These are phyloP conservation scores for Drosophila percnosoma DNA, from an alignment of 2,888 invertebrate genomes.

Conservation along the genomic window DNA sequence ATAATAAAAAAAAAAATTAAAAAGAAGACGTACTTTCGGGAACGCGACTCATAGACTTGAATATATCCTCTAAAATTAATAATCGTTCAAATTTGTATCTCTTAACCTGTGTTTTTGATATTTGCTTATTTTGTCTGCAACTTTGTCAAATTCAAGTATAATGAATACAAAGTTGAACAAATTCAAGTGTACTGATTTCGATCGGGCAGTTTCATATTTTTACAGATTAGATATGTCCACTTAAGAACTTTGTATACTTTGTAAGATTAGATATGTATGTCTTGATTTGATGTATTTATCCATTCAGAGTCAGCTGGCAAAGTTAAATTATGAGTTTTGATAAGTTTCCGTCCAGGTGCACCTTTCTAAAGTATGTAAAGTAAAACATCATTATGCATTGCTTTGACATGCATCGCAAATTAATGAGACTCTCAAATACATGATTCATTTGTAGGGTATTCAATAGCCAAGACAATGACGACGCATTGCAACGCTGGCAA, in stretches of 20 bases:
- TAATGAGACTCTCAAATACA: not conserved
- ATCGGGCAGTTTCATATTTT: not conserved
- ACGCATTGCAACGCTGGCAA: constrained; percentile 57
- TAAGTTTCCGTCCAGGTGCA: not conserved
- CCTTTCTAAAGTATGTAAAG: not conserved
- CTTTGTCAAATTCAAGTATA: not conserved
- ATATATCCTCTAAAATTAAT: constrained; percentile 9
- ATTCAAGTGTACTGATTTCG: not conserved
- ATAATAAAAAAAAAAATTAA: not conserved
- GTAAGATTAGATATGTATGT: not conserved
- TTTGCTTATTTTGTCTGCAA: not conserved
- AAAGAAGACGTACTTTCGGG: not conserved
- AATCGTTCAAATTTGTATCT: not conserved
- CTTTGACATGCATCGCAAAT: not conserved
- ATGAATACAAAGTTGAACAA: not conserved
- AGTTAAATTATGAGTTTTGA: not conserved
- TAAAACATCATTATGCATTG: not conserved
- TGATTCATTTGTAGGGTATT: constrained; percentile 52
- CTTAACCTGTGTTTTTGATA: not conserved
- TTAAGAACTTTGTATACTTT: not conserved
- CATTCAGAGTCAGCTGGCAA: not conserved
- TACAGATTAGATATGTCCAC: not conserved
- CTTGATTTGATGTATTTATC: not conserved
- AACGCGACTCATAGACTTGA: not conserved
- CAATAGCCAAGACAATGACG: constrained; percentile 43